Conservation (phyloP, 2,113 vertebrate species). For the mouse (Mus musculus) region GRCm39 chr4:102398001-102398500, state of each 20-base stretch:
- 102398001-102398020: not conserved
- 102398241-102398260: slow-evolving; percentile 10
- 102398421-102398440: not conserved
- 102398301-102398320: not conserved
- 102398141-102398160: not conserved
- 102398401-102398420: not conserved
- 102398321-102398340: not conserved
- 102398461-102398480: not conserved
- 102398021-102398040: not conserved
- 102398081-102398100: not conserved
- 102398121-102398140: not conserved
- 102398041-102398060: not conserved
- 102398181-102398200: not conserved
- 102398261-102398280: not conserved
- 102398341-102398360: not conserved
- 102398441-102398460: not conserved
- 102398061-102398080: not conserved
- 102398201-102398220: not conserved
- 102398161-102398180: not conserved
- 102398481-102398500: not conserved
- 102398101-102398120: not conserved
- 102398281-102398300: not conserved
- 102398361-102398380: not conserved
- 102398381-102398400: not conserved
- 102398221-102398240: not conserved